Conservation (phyloP, 2,113 vertebrate genomes). For the Rynchops niger region DNA sequence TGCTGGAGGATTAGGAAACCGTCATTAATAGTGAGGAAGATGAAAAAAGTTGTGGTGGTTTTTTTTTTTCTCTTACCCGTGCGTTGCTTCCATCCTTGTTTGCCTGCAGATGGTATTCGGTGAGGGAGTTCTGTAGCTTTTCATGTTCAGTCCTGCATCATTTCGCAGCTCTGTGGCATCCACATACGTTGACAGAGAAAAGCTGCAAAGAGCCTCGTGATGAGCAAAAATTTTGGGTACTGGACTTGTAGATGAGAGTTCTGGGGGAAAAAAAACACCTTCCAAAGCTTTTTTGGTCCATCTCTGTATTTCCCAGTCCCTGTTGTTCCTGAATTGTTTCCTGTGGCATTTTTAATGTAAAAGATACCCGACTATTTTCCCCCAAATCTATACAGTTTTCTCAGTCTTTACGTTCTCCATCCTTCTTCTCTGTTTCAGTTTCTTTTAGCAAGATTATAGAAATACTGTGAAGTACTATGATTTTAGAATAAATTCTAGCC, state of each 20-base stretch:
- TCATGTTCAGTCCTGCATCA: not conserved
- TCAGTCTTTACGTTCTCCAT: not conserved
- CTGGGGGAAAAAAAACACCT: not conserved
- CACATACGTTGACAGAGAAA: not conserved
- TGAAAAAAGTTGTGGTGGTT: not conserved
- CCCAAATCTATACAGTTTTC: not conserved
- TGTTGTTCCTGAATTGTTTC: not conserved
- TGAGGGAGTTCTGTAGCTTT: not conserved
- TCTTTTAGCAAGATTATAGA: not conserved
- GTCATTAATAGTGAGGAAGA: not conserved
- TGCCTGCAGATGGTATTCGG: not conserved
- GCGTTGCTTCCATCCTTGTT: not conserved
- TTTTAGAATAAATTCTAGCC: not conserved
- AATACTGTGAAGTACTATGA: not conserved
- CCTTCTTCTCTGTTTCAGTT: not conserved
- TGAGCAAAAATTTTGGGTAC: not conserved
- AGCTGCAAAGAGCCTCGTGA: not conserved
- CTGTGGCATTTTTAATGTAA: not conserved
- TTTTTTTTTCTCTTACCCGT: not conserved
- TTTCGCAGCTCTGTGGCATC: not conserved
- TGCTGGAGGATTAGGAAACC: not conserved
- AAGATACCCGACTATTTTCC: not conserved
- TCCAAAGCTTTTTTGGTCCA: not conserved
- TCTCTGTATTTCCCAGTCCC: fast-evolving
- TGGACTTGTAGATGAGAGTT: not conserved